Base-by-base conservation (phyloP, 2,113 vertebrate genomes). In the Sarotherodon lohbergeri region DNA sequence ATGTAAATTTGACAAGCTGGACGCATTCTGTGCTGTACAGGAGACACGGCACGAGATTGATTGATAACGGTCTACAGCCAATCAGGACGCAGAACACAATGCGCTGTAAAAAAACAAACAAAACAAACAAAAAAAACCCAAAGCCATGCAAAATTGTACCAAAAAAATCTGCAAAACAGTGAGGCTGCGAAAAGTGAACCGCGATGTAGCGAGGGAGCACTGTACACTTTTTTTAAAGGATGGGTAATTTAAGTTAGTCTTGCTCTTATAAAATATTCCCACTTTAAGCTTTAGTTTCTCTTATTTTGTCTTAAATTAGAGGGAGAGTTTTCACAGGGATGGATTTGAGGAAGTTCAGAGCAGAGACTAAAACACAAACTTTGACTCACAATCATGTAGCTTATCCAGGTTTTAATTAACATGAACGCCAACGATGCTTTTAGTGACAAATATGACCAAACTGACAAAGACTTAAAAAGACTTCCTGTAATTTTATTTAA, bases 91-190 rank as follows among this genome's bases (percentile, higher is more conserved):
- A 56, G 22, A 56, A 56, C 1, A 0, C 1, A 56, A 56, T 56
- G 55, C 0, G 1, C 22, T 2, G 1, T 0, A 22, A 36, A 9
- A 9, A 36, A n/a, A n/a, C n/a, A 36, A 13, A 7, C 27, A 27
- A 27, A 27, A 24, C 24, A 55, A 27, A 4, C 2, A 24, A 24
- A 24, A 55, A 6, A 5, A 13, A 0, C 3, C 12, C 22, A 24
- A 24, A 24, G 24, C 24, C 0, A 1, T 57, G 2, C 29, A 57
- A 27, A 57, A 27, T 57, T 57, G 12, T 1, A 57, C 12, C 2
- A 24, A 57, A 57, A 14, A 16, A 57, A 57, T 27, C 1, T 0
- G 0, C 2, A 2, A 57, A 57, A 57, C 12, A 57, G 1, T 1
- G 6, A 14, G 22, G 12, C 55, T 4, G 4, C 2, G 0, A 56